A percentile compares a stretch with the other conserved stretches of the same genome.
These are phyloP conservation scores for Pocillopora meandrina DNA, from an alignment of 92 coral and sea anemone genomes.

Conservation along the genomic window DNA sequence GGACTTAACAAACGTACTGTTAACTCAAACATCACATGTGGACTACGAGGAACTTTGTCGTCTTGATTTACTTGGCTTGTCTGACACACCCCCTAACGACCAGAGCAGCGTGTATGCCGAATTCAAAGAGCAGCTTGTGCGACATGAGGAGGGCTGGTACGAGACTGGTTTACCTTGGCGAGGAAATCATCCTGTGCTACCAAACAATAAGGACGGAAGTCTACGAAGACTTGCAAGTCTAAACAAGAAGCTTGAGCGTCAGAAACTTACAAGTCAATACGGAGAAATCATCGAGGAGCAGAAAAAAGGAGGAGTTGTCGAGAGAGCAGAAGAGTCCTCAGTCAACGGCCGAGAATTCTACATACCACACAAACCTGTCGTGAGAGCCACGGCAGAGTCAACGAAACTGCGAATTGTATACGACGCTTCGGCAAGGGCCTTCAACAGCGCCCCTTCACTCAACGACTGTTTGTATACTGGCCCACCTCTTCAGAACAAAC, in stretches of 20 bases:
- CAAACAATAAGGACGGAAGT: constrained; percentile 54
- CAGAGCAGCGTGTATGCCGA: constrained; percentile 41
- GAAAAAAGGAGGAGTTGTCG: constrained; percentile 34
- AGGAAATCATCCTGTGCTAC: constrained; percentile 49
- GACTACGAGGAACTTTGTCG: constrained; percentile 35
- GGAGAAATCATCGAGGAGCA: constrained; percentile 51
- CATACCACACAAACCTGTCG: constrained; percentile 60
- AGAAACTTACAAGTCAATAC: constrained; percentile 23
- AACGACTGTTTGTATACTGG: constrained; percentile 57
- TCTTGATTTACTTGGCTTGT: constrained; percentile 44
- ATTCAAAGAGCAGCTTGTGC: constrained; percentile 41
- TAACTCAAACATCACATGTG: constrained; percentile 41
- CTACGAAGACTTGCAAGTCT: constrained; percentile 33
- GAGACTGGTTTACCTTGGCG: constrained; percentile 50
- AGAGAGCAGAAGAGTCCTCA: constrained; percentile 29
- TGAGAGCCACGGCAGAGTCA: constrained; percentile 7
- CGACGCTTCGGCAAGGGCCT: background rate
- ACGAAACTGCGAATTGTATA: too few species aligned
- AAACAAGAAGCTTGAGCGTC: constrained; percentile 41
- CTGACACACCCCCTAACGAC: constrained; percentile 43
- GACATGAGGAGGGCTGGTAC: constrained; percentile 34
- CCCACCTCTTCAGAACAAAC: constrained; percentile 48
- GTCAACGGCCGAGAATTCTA: constrained; percentile 40
- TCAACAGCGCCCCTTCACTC: constrained; percentile 36
- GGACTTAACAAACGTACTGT: constrained; percentile 27